A percentile compares a stretch with the other conserved stretches of the same genome.
These are phyloP conservation scores for Florisuga fusca DNA, from an alignment of 2,797 vertebrate species.

Conservation along the genomic window DNA sequence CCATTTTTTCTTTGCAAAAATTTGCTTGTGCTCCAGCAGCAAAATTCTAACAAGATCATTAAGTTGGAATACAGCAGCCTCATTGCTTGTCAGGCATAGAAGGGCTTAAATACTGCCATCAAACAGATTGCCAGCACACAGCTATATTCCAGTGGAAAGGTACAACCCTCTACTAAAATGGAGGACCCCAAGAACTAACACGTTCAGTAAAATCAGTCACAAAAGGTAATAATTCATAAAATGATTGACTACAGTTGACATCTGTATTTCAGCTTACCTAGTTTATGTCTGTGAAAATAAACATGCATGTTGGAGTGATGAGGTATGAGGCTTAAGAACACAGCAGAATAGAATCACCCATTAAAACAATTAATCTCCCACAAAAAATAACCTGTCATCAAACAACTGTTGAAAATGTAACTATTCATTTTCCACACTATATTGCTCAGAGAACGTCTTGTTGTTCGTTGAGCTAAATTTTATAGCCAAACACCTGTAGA, in stretches of 20 bases:
- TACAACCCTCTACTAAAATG: neutral
- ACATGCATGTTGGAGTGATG: neutral
- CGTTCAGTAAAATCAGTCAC: neutral
- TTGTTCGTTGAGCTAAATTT: neutral
- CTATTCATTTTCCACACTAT: neutral
- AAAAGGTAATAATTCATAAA: neutral
- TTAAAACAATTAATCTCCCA: neutral
- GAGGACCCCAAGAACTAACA: neutral
- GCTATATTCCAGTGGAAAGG: neutral
- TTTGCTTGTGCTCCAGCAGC: neutral
- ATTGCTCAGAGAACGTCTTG: neutral
- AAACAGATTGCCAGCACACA: neutral
- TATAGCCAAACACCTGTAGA: neutral
- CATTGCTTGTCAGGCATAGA: neutral
- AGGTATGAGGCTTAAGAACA: neutral
- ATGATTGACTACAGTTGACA: neutral
- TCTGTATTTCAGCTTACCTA: neutral
- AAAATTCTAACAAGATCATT: neutral
- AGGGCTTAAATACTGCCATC: neutral
- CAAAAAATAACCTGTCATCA: neutral
- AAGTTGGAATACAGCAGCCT: neutral
- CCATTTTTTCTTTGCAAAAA: neutral
- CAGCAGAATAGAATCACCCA: neutral
- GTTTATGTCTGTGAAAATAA: neutral
- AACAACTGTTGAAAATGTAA: neutral